Evolutionary conservation across 2,797 vertebrate genomes (phyloP), one percentile per base, ranked within the genome.

Genomic region (Spheniscus humboldti): DNA sequence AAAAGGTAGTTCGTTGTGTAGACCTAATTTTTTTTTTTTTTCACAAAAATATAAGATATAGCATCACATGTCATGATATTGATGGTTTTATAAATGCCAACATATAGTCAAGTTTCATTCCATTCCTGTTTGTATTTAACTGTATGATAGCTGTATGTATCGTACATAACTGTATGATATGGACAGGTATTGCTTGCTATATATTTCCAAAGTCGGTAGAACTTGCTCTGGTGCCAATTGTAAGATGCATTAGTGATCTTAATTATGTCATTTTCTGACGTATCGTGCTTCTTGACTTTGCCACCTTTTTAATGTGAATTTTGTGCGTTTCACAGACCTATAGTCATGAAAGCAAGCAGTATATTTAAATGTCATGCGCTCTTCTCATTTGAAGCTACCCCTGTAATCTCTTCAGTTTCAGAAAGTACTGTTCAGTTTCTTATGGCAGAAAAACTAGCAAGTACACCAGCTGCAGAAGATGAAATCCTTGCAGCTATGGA

Each of bases 361-460:
- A 74, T 43, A n/a, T 78, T 73, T 41, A 48, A 80, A 87, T 56
- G 19, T 56, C 67, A 22, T 37, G 59, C 79, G 10, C 11, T 35
- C 20, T 88, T 64, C 75, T 83, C 35, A 62, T 86, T 63, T 91
- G 64, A 82, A 80, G 55, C 41, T 88, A 45, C 35, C 30, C 53
- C 41, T 95, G 75, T 95, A 82, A 53, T 83, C 83, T 97, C 67
- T 96, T 53, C 86, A 99, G 98, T 98, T 98, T 98, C 98, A 97
- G 98, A 98, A 71, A 98, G 98, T 89, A 97, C 95, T 60, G 93
- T 88, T 90, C 98, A 97, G 92, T 98, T 98, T 97, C 97, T 98
- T 84, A 90, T 97, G 85, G 97, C 98, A 96, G 98, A 98, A 97
- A 96, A 92, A 18, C 92, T 98, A 37, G 86, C 97, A 45, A 96